Percentiles rank a stretch among this genome's conserved stretches.
Evolutionary conservation across 2,888 invertebrate species (phyloP).

Genomic region (Clistopyga incitator): DNA sequence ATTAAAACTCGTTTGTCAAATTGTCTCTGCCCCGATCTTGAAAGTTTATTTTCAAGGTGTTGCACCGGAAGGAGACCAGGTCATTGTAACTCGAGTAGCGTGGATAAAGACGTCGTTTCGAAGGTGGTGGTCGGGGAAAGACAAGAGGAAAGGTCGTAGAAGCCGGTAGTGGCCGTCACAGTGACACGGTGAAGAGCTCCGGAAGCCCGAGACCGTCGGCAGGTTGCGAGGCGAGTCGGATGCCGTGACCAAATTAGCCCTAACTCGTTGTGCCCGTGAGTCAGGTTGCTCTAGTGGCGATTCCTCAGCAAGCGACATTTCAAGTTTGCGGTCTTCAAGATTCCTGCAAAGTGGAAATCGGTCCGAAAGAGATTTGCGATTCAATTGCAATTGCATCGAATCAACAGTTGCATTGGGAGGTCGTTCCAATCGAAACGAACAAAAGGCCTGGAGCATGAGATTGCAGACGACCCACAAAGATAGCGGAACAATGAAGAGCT

Average conservation of each 20-base stretch:
- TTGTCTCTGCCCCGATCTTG: slow-evolving; percentile 1
- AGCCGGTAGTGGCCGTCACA: slow-evolving; percentile 21
- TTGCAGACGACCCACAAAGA: too few species aligned
- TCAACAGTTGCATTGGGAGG: not conserved
- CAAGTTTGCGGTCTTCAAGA: not conserved
- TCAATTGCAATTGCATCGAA: too few species aligned
- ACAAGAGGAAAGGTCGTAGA: slow-evolving; percentile 11
- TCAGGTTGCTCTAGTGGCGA: slow-evolving; percentile 47
- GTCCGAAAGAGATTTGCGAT: too few species aligned
- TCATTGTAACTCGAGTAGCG: slow-evolving; percentile 26
- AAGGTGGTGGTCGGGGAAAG: slow-evolving; percentile 9
- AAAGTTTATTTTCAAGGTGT: not conserved
- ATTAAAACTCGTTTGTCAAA: not conserved
- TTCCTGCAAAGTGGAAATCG: not conserved
- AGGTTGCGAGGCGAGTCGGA: slow-evolving; percentile 27
- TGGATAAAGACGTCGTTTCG: slow-evolving; percentile 17
- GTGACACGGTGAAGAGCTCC: slow-evolving; percentile 35
- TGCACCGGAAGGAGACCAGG: not conserved
- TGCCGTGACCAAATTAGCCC: slow-evolving; percentile 64
- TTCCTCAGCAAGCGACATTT: slow-evolving; percentile 25
- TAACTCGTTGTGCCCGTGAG: slow-evolving; percentile 50
- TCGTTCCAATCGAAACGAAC: not conserved
- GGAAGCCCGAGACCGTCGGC: not conserved
- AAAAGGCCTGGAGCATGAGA: too few species aligned
- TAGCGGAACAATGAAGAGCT: too few species aligned